Evolutionary conservation across 2,797 vertebrate species (phyloP).

Genomic region (Eulemur mongoz): DNA sequence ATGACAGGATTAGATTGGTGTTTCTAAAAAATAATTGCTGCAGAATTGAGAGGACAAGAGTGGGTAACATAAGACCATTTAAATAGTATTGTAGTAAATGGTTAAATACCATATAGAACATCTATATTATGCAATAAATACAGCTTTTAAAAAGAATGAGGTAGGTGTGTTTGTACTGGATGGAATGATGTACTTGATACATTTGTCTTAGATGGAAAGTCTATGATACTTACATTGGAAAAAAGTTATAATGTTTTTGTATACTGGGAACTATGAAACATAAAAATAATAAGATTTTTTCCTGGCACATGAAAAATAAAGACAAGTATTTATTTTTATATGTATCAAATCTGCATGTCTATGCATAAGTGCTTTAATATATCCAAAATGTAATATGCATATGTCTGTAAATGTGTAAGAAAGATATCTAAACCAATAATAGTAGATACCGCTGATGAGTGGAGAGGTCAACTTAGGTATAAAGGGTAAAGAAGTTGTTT

Average conservation of each 20-base stretch:
- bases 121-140: background rate
- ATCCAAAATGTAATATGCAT: background rate
- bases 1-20: background rate
- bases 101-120: background rate
- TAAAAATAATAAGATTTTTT: background rate
- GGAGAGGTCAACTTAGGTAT: background rate
- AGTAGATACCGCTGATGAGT: background rate
- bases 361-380: background rate
- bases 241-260: background rate
- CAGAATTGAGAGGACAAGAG: background rate
- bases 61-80: background rate
- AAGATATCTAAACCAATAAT: background rate
- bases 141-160: constrained; percentile 37
- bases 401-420: background rate
- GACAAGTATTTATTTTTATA: background rate
- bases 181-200: background rate
- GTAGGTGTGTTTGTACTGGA: background rate
- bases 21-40: background rate
- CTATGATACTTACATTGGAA: background rate
- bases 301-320: background rate
- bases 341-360: background rate
- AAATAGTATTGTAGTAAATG: background rate
- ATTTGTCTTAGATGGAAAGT: background rate
- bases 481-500: background rate
- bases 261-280: background rate